Conservation (phyloP, 2,888 invertebrate genomes). For the Philopedon plagiatum region DNA sequence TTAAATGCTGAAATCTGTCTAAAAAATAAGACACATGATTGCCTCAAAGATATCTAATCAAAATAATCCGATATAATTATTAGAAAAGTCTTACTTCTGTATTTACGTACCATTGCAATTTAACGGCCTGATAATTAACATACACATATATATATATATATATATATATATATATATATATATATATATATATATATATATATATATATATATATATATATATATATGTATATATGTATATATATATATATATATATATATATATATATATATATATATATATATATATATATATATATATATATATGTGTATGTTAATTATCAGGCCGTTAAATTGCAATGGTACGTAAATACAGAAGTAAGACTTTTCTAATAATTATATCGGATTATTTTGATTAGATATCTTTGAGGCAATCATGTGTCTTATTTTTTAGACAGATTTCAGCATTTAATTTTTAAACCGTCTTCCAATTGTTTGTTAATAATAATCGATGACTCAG, state of each 20-base stretch:
- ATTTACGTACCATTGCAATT: not conserved
- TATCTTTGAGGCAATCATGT: too few species aligned
- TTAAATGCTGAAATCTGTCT: too few species aligned
- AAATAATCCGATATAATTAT: too few species aligned
- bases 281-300: not conserved
- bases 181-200: constrained; percentile 1
- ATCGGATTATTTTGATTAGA: too few species aligned
- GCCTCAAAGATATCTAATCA: too few species aligned
- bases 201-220: constrained; percentile 1
- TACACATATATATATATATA: not conserved
- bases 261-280: constrained; percentile 1
- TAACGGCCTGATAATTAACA: not conserved
- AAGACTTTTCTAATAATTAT: too few species aligned
- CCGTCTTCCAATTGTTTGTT: too few species aligned
- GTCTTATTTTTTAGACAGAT: too few species aligned
- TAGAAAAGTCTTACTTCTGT: too few species aligned
- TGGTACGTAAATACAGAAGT: not conserved
- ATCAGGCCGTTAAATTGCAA: not conserved
- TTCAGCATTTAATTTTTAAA: too few species aligned
- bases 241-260: not conserved
- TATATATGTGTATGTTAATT: not conserved
- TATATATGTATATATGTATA: not conserved
- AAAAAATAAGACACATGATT: too few species aligned
- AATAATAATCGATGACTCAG: too few species aligned
- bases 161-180: constrained; percentile 1